Percentiles rank a stretch among this genome's conserved stretches.
Evolutionary conservation across 2,113 vertebrate genomes (phyloP).

Genomic region (Eurystomus gularis): DNA sequence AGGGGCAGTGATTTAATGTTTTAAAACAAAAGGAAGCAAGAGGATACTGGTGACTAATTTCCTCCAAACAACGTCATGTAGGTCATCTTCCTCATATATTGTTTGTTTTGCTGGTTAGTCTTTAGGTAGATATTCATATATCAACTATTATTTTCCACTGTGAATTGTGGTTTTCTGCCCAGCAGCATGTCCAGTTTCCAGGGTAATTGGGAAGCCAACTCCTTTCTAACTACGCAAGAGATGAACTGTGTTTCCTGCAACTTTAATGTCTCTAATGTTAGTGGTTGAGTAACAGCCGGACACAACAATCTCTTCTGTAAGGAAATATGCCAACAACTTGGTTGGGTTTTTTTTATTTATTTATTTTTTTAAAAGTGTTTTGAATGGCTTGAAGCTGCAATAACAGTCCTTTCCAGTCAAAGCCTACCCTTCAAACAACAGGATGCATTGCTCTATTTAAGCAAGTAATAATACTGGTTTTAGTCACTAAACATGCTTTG

Average conservation of each 20-base stretch:
- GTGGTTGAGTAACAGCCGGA: constrained; percentile 54
- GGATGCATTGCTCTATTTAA: constrained; percentile 20
- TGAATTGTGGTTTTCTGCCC: constrained; percentile 66
- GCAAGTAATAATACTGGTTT: constrained; percentile 39
- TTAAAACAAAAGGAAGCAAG: constrained; percentile 13
- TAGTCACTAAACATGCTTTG: background rate
- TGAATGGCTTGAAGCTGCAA: constrained; percentile 36
- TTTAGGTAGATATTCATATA: constrained; percentile 34
- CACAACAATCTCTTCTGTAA: constrained; percentile 35
- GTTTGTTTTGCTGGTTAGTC: constrained; percentile 36
- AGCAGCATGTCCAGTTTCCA: constrained; percentile 47
- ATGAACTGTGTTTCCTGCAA: constrained; percentile 61
- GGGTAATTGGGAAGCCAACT: constrained; percentile 54
- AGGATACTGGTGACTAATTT: constrained; percentile 62
- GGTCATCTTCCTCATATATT: background rate
- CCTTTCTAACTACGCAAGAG: constrained; percentile 55
- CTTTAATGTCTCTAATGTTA: constrained; percentile 5
- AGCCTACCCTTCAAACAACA: constrained; percentile 23
- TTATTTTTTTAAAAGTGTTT: background rate
- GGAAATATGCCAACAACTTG: constrained; percentile 14
- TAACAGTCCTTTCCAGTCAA: constrained; percentile 44
- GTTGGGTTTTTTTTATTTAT: background rate
- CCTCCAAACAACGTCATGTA: constrained; percentile 21
- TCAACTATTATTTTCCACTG: constrained; percentile 35
- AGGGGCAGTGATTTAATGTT: background rate